Conservation (phyloP, 2,113 vertebrate species). For the Leucosticte australis region DNA sequence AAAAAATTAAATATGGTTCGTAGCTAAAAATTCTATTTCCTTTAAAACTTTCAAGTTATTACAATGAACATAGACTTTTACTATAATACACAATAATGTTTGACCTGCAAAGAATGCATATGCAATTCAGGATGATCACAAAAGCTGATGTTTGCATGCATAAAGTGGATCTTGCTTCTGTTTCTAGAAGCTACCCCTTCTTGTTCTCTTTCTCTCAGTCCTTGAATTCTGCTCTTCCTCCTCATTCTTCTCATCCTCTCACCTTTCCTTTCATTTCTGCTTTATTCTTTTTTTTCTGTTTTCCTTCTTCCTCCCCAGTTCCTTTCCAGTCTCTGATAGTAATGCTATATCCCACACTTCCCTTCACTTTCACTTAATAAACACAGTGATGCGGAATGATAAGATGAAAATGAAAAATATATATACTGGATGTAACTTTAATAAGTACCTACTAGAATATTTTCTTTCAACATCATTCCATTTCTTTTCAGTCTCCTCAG, state of each 20-base stretch:
- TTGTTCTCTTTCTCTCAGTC: neutral
- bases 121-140: neutral
- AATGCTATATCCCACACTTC: neutral
- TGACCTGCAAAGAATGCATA: neutral
- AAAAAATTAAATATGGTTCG: neutral
- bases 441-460: neutral
- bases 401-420: neutral
- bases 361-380: neutral
- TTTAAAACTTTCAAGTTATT: neutral
- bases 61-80: neutral
- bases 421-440: neutral
- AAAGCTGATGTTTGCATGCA: neutral
- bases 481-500: neutral
- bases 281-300: neutral
- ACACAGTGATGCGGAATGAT: neutral
- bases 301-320: neutral
- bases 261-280: neutral
- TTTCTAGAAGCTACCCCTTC: neutral
- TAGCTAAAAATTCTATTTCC: neutral
- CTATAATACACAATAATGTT: neutral
- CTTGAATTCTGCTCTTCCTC: neutral
- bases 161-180: neutral
- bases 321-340: neutral
- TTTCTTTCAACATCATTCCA: neutral
- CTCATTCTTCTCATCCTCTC: neutral